Percentiles rank a stretch among this genome's conserved stretches.
phyloP scores from a whole-genome alignment of 2,797 vertebrate genomes.

The Carcharodon carcharias region DNA sequence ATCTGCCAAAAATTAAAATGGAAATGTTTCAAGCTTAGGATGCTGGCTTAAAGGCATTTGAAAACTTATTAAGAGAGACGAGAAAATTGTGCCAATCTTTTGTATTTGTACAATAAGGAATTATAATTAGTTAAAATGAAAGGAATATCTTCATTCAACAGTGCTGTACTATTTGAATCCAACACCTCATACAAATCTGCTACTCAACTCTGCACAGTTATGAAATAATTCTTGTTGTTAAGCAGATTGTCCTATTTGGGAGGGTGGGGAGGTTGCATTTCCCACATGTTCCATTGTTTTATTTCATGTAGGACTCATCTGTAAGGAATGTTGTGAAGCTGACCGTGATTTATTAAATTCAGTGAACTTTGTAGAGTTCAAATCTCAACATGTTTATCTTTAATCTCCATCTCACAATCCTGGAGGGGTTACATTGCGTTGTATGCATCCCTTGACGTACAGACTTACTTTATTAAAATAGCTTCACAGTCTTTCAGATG shows the following conservation, averaged over 20 bases:
- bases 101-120: neutral
- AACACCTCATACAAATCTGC: too few relatives aligned
- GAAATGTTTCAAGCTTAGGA: neutral
- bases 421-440: neutral
- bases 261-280: neutral
- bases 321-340: constrained; percentile 8
- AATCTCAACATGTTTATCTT: constrained; percentile 20
- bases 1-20: neutral
- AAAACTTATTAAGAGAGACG: neutral
- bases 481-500: neutral
- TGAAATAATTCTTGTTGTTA: neutral
- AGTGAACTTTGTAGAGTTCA: constrained; percentile 28
- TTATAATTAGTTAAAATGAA: neutral
- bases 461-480: neutral
- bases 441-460: neutral
- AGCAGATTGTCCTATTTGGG: neutral
- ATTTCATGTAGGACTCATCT: neutral
- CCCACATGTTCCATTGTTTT: neutral
- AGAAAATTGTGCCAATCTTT: neutral
- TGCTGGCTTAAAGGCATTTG: neutral
- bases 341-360: constrained; percentile 26
- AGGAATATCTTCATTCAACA: neutral
- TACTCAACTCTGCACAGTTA: neutral
- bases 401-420: neutral
- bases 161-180: neutral